These are phyloP conservation scores for Cryptus armator DNA, from an alignment of 2,888 invertebrate genomes.

Conservation along the genomic window DNA sequence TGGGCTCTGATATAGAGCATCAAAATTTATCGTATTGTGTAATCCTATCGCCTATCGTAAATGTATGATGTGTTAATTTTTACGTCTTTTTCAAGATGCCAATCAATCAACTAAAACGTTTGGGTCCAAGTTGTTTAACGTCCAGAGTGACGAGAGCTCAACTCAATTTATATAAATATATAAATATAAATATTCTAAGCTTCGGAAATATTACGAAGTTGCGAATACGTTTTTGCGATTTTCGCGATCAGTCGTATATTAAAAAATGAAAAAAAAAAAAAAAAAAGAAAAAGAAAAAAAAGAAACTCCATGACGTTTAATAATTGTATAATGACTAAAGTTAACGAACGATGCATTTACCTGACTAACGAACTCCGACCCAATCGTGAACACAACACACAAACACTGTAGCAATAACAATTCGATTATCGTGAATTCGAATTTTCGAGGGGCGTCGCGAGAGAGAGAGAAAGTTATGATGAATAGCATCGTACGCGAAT, in stretches of 20 bases:
- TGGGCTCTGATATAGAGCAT: slow-evolving; percentile 71
- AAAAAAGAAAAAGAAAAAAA: slow-evolving; percentile 16
- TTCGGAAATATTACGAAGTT: background rate
- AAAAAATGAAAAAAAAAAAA: slow-evolving; percentile 4
- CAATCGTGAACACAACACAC: slow-evolving; percentile 51
- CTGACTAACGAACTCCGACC: slow-evolving; percentile 57
- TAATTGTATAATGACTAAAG: slow-evolving; percentile 26
- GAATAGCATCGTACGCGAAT: slow-evolving; percentile 47
- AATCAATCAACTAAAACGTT: slow-evolving; percentile 64
- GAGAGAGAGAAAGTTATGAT: slow-evolving; percentile 34
- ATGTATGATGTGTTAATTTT: slow-evolving; percentile 65
- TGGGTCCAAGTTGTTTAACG: slow-evolving; percentile 65
- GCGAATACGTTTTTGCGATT: slow-evolving; percentile 19
- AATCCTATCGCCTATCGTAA: slow-evolving; percentile 62
- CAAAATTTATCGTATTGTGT: slow-evolving; percentile 68
- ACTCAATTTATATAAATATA: slow-evolving; percentile 39
- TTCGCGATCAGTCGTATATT: background rate
- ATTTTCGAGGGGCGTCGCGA: slow-evolving; percentile 19
- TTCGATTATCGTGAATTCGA: slow-evolving; percentile 34
- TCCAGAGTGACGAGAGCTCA: slow-evolving; percentile 48
- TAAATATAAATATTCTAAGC: slow-evolving; percentile 20
- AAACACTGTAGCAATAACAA: slow-evolving; percentile 43
- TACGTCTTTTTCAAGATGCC: slow-evolving; percentile 66
- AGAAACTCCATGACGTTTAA: slow-evolving; percentile 63
- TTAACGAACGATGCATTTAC: slow-evolving; percentile 47